Percentiles rank a stretch among this genome's conserved stretches.
Conservation (phyloP, 2,888 invertebrate genomes). For the Ephialtes manifestator region DNA sequence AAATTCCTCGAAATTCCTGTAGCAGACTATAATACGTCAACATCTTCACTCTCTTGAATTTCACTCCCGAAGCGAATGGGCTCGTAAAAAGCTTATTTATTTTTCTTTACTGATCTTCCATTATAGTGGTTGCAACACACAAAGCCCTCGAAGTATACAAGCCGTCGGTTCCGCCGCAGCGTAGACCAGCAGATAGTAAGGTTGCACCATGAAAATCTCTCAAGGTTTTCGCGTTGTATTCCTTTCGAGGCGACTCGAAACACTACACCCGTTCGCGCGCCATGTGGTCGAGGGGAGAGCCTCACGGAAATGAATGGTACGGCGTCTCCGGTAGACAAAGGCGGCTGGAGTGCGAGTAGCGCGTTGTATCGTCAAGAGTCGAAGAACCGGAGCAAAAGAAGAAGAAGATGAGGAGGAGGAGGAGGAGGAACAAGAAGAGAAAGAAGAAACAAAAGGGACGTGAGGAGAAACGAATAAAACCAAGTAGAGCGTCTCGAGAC, state of each 20-base stretch:
- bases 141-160: background rate
- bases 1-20: slow-evolving; percentile 21
- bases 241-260: slow-evolving; percentile 20
- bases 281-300: slow-evolving; percentile 66
- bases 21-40: background rate
- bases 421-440: slow-evolving; percentile 5
- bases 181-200: slow-evolving; percentile 3
- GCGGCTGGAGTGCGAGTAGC: slow-evolving; percentile 28
- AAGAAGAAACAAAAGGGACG: slow-evolving; percentile 22
- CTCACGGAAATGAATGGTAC: slow-evolving; percentile 47
- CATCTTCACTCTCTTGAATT: slow-evolving; percentile 16
- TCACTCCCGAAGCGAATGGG: slow-evolving; percentile 9
- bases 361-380: slow-evolving; percentile 44
- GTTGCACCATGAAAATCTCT: slow-evolving; percentile 41
- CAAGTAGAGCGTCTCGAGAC: slow-evolving; percentile 35
- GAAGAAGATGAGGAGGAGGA: slow-evolving; percentile 19
- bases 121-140: slow-evolving; percentile 19
- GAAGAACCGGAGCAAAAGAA: slow-evolving; percentile 50
- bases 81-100: slow-evolving; percentile 37
- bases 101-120: slow-evolving; percentile 13
- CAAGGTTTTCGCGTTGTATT: slow-evolving; percentile 30
- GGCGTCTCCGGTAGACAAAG: slow-evolving; percentile 59
- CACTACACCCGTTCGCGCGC: slow-evolving; percentile 68
- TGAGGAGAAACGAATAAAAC: slow-evolving; percentile 52
- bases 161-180: background rate